phyloP scores from a whole-genome alignment of 2,113 vertebrate species.

The Tiliqua scincoides region DNA sequence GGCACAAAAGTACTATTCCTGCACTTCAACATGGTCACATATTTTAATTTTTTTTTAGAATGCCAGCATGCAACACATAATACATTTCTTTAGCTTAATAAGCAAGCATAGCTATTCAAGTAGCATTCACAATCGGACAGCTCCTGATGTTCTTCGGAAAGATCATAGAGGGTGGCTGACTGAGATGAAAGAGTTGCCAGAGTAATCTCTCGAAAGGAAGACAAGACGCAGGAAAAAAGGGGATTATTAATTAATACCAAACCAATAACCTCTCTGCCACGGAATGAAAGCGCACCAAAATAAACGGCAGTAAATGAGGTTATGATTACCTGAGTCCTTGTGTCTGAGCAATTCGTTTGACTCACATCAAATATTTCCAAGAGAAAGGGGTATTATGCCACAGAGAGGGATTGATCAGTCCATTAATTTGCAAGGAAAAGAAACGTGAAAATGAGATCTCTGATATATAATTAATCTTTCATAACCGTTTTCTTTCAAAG shows the following conservation, averaged over 20 bases:
- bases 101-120: not conserved
- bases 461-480: constrained; percentile 39
- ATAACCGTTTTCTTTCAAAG: constrained; percentile 18
- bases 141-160: constrained; percentile 26
- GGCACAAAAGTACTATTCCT: constrained; percentile 87
- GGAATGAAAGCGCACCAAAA: constrained; percentile 21
- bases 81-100: not conserved
- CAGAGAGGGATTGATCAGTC: not conserved
- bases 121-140: not conserved
- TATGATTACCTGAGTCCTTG: not conserved
- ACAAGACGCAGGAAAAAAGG: not conserved
- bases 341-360: constrained; percentile 1
- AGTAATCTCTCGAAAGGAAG: not conserved
- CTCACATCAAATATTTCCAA: not conserved
- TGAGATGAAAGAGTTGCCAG: constrained; percentile 10
- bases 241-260: not conserved
- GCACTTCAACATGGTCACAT: constrained; percentile 91
- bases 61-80: not conserved
- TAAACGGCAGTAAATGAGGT: not conserved
- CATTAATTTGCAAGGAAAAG: constrained; percentile 23
- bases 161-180: constrained; percentile 1
- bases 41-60: not conserved
- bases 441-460: constrained; percentile 15
- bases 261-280: not conserved
- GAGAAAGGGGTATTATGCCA: not conserved